phyloP scores from a whole-genome alignment of 2,888 invertebrate genomes.

The Frankliniella intonsa region DNA sequence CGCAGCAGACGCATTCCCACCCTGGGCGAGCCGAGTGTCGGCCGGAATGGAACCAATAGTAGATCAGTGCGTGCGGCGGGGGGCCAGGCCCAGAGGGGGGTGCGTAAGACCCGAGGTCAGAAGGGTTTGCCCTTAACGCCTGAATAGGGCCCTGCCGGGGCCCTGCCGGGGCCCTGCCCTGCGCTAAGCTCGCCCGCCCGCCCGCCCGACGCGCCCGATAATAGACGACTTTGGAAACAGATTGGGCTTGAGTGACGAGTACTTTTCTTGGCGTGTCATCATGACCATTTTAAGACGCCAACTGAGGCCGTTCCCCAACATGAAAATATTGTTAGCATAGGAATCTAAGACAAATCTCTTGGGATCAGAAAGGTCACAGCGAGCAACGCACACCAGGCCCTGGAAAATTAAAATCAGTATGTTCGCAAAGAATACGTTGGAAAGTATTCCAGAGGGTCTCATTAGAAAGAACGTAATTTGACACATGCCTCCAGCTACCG shows the following conservation, averaged over 20 bases:
- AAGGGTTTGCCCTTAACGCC: background rate
- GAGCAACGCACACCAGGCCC: background rate
- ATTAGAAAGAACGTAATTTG: background rate
- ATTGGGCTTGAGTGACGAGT: slow-evolving; percentile 6
- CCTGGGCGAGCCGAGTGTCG: too few relatives aligned
- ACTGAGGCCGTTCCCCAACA: too few relatives aligned
- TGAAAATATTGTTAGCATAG: too few relatives aligned
- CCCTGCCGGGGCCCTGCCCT: background rate
- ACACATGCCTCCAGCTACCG: background rate
- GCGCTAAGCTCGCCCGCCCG: background rate
- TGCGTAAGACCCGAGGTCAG: background rate
- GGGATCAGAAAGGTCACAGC: too few relatives aligned
- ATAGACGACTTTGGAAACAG: slow-evolving; percentile 18
- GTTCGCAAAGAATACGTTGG: background rate
- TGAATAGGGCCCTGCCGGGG: background rate
- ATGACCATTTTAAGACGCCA: background rate
- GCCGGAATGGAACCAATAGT: background rate
- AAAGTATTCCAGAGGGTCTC: too few relatives aligned
- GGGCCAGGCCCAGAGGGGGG: background rate
- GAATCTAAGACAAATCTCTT: too few relatives aligned
- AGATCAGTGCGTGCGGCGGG: background rate
- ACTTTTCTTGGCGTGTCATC: slow-evolving; percentile 8
- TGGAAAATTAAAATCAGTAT: background rate
- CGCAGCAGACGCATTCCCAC: too few relatives aligned
- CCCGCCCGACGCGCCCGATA: too few relatives aligned